Evolutionary conservation across 2,888 invertebrate genomes (phyloP).

Genomic region (Nipponacmea schrenckii): DNA sequence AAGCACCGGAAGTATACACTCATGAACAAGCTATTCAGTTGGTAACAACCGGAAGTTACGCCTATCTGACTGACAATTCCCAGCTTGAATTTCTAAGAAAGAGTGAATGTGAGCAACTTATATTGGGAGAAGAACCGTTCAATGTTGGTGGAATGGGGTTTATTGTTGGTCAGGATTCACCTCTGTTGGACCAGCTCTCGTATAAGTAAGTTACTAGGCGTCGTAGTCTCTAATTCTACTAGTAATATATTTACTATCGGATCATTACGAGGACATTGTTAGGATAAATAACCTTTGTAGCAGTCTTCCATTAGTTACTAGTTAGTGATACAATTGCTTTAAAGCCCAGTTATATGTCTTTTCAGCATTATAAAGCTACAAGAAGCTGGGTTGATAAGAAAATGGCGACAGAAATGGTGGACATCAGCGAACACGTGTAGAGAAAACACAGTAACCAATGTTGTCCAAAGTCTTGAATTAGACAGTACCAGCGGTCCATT

Average conservation of each 20-base stretch:
- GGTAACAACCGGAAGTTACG: constrained; percentile 25
- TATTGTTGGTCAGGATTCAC: constrained; percentile 24
- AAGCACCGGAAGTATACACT: constrained; percentile 18
- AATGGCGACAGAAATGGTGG: constrained; percentile 39
- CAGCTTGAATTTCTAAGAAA: constrained; percentile 26
- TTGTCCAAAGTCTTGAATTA: constrained; percentile 32
- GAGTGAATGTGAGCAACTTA: constrained; percentile 21
- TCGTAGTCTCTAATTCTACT: too few species aligned
- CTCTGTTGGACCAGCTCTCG: constrained; percentile 19
- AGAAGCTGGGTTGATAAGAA: constrained; percentile 35
- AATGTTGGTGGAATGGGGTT: constrained; percentile 27
- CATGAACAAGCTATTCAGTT: constrained; percentile 20
- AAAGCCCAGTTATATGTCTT: constrained; percentile 6
- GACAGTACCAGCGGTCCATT: constrained; percentile 34
- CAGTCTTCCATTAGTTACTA: too few species aligned
- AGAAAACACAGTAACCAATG: constrained; percentile 9
- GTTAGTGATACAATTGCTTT: background rate
- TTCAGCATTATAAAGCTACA: constrained; percentile 36
- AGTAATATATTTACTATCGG: too few species aligned
- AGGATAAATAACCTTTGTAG: background rate
- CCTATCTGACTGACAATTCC: constrained; percentile 25
- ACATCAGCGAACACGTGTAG: constrained; percentile 23
- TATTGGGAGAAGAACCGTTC: constrained; percentile 23
- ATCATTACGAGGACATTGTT: too few species aligned
- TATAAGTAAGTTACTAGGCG: constrained; percentile 16